phyloP scores from a whole-genome alignment of 1,140 invertebrate species.

The Lepeophtheirus salmonis region DNA sequence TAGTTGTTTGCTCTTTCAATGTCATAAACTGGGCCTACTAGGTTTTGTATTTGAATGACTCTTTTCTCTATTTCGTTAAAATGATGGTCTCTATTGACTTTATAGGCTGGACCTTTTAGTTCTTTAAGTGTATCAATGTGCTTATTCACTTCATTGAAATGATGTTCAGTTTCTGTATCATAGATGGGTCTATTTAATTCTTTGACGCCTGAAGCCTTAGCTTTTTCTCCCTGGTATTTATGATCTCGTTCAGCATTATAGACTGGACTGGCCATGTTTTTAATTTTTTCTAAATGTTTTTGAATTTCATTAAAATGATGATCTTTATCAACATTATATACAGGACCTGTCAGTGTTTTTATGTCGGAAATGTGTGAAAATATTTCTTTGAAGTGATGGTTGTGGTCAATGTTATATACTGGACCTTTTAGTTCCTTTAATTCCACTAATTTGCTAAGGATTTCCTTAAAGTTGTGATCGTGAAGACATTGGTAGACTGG shows the following conservation, averaged over 20 bases:
- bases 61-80: constrained; percentile 4
- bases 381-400: constrained; percentile 3
- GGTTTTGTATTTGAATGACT: background rate
- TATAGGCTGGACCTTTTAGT: background rate
- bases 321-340: background rate
- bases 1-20: background rate
- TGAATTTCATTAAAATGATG: constrained; percentile 10
- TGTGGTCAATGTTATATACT: background rate
- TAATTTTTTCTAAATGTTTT: background rate
- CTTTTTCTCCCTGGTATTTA: background rate
- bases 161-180: background rate
- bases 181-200: background rate
- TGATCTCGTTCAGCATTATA: constrained; percentile 2
- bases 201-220: background rate
- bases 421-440: background rate
- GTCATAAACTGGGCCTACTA: background rate
- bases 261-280: background rate
- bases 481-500: background rate
- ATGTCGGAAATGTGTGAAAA: constrained; percentile 5
- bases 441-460: background rate
- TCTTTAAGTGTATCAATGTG: background rate
- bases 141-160: constrained; percentile 2
- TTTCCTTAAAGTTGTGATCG: background rate
- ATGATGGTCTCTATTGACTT: constrained; percentile 3
- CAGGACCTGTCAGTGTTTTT: background rate